These are phyloP conservation scores for Lasioglossum morio DNA, from an alignment of 2,888 invertebrate genomes.

Conservation along the genomic window DNA sequence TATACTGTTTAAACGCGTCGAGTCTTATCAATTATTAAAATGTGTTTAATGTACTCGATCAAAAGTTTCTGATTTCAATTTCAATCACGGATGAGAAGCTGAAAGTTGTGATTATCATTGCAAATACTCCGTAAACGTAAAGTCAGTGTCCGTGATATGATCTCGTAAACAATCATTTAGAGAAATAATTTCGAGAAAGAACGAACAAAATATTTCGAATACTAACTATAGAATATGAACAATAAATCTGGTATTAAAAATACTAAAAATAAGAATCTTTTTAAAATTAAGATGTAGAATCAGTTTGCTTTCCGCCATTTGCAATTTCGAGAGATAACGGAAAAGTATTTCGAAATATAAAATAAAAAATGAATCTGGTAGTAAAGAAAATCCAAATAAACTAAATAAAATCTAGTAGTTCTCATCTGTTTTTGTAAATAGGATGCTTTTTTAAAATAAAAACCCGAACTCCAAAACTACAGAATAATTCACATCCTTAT, in stretches of 20 bases:
- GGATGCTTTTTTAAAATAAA: not conserved
- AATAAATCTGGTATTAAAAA: too few species aligned
- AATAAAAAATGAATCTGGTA: not conserved
- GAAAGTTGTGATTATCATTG: not conserved
- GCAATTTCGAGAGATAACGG: not conserved
- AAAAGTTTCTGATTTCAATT: not conserved
- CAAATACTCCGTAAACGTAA: not conserved
- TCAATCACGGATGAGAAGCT: not conserved
- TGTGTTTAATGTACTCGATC: not conserved
- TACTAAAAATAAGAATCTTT: too few species aligned
- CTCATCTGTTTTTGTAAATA: not conserved
- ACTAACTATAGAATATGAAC: too few species aligned
- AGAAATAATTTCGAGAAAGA: too few species aligned
- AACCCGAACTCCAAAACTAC: not conserved
- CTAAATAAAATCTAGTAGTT: not conserved
- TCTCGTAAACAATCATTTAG: not conserved
- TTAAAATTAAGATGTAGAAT: not conserved
- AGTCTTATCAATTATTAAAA: not conserved
- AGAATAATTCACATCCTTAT: not conserved
- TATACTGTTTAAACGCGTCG: slow-evolving; percentile 30
- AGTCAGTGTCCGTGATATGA: not conserved
- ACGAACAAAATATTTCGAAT: too few species aligned
- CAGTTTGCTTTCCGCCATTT: not conserved
- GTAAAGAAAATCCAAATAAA: not conserved
- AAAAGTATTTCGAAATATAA: not conserved